phyloP scores from a whole-genome alignment of 2,888 invertebrate genomes.

The Hirtodrosophila cameraria region DNA sequence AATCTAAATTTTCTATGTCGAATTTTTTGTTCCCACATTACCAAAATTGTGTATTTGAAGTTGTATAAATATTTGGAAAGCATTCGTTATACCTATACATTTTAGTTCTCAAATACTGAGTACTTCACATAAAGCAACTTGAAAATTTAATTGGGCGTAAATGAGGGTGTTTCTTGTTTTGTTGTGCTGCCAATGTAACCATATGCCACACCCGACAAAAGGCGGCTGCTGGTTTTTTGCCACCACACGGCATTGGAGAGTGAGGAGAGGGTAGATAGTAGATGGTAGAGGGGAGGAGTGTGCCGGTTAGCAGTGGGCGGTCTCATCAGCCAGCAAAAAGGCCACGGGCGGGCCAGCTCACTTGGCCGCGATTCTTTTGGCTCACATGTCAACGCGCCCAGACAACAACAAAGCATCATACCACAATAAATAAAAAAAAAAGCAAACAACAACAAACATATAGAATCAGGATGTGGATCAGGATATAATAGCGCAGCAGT shows the following conservation, averaged over 20 bases:
- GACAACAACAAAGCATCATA: slow-evolving; percentile 64
- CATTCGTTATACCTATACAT: background rate
- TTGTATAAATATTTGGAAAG: background rate
- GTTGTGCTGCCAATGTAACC: slow-evolving; percentile 50
- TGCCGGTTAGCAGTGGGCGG: slow-evolving; percentile 67
- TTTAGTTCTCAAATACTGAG: background rate
- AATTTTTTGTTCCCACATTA: too few species aligned
- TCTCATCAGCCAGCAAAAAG: slow-evolving; percentile 73
- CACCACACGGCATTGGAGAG: slow-evolving; percentile 1
- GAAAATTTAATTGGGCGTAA: slow-evolving; percentile 80
- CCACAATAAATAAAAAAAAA: slow-evolving; percentile 60
- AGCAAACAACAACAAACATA: slow-evolving; percentile 19
- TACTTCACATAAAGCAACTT: slow-evolving; percentile 62
- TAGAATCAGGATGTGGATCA: slow-evolving; percentile 48
- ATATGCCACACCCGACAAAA: slow-evolving; percentile 68
- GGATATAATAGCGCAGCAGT: slow-evolving; percentile 59
- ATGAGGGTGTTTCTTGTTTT: slow-evolving; percentile 77
- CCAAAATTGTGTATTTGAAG: too few species aligned
- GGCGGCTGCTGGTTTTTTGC: slow-evolving; percentile 41
- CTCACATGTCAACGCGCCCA: slow-evolving; percentile 75
- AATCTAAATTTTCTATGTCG: too few species aligned
- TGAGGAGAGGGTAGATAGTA: background rate
- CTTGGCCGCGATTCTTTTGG: slow-evolving; percentile 29
- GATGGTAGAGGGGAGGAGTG: slow-evolving; percentile 5
- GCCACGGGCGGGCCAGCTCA: slow-evolving; percentile 56